Evolutionary conservation across 1,140 invertebrate species (phyloP).

Genomic region (Diabrotica undecimpunctata): DNA sequence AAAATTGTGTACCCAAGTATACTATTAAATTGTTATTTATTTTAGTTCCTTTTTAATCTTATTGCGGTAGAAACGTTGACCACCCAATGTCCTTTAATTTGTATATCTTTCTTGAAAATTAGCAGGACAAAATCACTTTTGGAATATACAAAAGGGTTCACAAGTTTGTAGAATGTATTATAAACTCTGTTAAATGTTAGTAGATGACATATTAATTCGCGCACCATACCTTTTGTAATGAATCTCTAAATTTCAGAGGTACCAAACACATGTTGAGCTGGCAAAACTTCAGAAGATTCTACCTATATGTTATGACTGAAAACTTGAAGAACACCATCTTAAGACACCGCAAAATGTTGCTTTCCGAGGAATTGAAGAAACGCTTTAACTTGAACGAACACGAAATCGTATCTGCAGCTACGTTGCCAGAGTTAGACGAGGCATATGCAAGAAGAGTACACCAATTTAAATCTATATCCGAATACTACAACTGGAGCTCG

Average conservation of each 20-base stretch:
- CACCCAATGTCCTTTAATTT: too few relatives aligned
- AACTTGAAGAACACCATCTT: slow-evolving; percentile 83
- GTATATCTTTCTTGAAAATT: too few relatives aligned
- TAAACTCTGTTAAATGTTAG: too few relatives aligned
- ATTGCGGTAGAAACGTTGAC: too few relatives aligned
- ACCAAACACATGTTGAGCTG: slow-evolving; percentile 77
- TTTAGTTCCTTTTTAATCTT: too few relatives aligned
- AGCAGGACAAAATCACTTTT: too few relatives aligned
- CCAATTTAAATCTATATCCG: slow-evolving; percentile 71
- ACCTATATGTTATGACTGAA: slow-evolving; percentile 90
- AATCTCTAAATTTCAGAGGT: slow-evolving; percentile 54
- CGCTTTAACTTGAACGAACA: slow-evolving; percentile 68
- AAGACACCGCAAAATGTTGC: slow-evolving; percentile 69
- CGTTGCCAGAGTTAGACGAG: slow-evolving; percentile 82
- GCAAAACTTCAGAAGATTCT: slow-evolving; percentile 82
- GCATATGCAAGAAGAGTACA: slow-evolving; percentile 78
- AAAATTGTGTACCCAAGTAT: too few relatives aligned
- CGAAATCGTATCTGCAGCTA: slow-evolving; percentile 79
- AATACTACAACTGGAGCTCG: slow-evolving; percentile 81
- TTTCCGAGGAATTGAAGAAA: slow-evolving; percentile 70
- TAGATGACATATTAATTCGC: too few relatives aligned
- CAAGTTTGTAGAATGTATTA: too few relatives aligned
- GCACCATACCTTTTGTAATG: too few relatives aligned
- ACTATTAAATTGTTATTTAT: too few relatives aligned
- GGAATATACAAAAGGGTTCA: too few relatives aligned